A percentile compares a stretch with the other conserved stretches of the same genome.
Conservation (phyloP, 2,113 vertebrate genomes). For the Clupea harengus region DNA sequence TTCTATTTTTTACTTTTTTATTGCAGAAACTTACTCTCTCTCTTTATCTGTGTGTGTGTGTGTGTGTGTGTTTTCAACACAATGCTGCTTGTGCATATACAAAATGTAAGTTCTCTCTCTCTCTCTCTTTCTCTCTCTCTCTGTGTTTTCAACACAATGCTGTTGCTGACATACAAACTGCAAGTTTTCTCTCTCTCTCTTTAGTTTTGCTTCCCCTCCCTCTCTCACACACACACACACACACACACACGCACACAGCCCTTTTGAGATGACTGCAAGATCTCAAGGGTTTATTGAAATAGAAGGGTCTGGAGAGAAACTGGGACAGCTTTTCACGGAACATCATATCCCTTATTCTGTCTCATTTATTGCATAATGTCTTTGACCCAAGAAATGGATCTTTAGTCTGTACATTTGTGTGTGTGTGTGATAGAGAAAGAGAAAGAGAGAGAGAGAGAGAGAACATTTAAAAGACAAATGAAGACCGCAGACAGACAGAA, state of each 20-base stretch:
- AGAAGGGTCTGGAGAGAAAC: neutral
- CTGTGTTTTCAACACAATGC: no score
- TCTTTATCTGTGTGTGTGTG: no score
- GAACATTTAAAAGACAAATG: neutral
- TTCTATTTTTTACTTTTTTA: neutral
- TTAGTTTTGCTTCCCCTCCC: no score
- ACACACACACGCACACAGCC: slow-evolving; percentile 20
- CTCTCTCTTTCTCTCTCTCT: no score
- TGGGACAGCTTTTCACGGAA: neutral
- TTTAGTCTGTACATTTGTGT: neutral
- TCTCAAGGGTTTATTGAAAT: neutral
- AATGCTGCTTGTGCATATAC: no score
- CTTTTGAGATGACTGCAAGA: neutral
- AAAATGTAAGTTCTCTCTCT: no score
- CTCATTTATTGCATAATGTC: neutral
- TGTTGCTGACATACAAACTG: no score
- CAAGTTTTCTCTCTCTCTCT: no score
- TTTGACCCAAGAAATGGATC: neutral
- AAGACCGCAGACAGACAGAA: neutral
- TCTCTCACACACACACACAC: slow-evolving; percentile 28
- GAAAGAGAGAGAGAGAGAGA: slow-evolving; percentile 8
- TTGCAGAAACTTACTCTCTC: no score
- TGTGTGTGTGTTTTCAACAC: no score
- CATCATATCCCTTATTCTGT: neutral
- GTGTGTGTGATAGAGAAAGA: neutral